Base-by-base conservation (phyloP, 2,888 invertebrate species). In the Cheilosia variabilis region DNA sequence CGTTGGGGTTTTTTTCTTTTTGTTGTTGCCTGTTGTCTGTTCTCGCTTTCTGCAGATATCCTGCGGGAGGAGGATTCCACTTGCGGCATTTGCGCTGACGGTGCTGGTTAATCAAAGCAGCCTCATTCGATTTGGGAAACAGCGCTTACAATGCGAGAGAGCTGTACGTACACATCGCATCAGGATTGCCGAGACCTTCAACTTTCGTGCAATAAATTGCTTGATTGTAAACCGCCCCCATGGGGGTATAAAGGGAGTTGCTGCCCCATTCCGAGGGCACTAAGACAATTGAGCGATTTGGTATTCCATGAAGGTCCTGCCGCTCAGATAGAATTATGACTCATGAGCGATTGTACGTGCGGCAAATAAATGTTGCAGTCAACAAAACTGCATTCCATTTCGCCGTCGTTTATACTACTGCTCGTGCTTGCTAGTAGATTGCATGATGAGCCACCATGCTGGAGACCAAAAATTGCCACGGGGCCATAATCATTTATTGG, bases 301-400 rank as follows among this genome's bases (percentile, higher is more conserved):
- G 87, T 87, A 87, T 87, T 87, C 87, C 77, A 50, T 78, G 58
- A 65, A 82, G 77, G 87, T 87, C 82, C 82, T 87, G 87, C 87
- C 82, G 87, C 87, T 87, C 81, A 87, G 87, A 87, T 87, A 87
- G 87, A 87, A 87, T 87, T 87, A 87, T 87, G 87, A 87, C 87
- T 84, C 87, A 84, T 87, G 87, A 87, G 87, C 87, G 84, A 81
- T 79, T 81, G 87, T 87, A 87, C 87, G 87, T 87, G 87, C 80
- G 81, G 84, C 87, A 87, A 87, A 87, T 87, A 87, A 87, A 87
- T 82, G 81, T 87, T 87, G 87, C 87, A 87, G 77, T 87, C 73
- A 58, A 78, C 66, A 71, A 82, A 87, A 87, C 73, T 87, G 87
- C 87, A 87, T 78, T 87, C 41, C 68, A 37, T 19, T 24, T 0